A percentile compares a stretch with the other conserved stretches of the same genome.
phyloP scores from a whole-genome alignment of 1,140 invertebrate species.

The Planococcus citri region DNA sequence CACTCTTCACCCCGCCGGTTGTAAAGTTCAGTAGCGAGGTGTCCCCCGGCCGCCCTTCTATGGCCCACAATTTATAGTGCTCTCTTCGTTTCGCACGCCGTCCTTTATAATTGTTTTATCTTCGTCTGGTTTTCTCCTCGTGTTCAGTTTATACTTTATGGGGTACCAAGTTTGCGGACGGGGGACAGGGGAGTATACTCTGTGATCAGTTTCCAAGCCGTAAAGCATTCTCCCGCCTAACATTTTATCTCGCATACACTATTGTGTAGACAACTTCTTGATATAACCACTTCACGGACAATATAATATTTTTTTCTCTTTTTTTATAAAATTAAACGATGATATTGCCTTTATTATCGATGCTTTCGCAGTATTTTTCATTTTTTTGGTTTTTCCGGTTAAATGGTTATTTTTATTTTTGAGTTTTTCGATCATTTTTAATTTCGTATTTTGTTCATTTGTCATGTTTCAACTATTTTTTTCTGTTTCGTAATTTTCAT shows the following conservation, averaged over 20 bases:
- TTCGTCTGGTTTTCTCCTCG: constrained; percentile 10
- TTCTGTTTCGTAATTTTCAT: background rate
- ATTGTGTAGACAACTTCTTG: constrained; percentile 19
- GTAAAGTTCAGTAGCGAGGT: constrained; percentile 17
- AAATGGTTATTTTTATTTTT: background rate
- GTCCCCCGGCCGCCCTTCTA: background rate
- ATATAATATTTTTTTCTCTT: constrained; percentile 2
- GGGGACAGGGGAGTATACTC: constrained; percentile 9
- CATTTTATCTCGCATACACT: constrained; percentile 19
- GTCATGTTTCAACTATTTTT: background rate
- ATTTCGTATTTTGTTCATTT: background rate
- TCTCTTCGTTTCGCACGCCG: constrained; percentile 14
- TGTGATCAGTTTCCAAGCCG: constrained; percentile 19
- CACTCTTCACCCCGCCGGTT: background rate
- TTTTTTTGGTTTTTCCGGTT: background rate
- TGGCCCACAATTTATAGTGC: background rate
- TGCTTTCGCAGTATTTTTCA: background rate
- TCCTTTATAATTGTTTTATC: constrained; percentile 17
- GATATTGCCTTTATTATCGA: constrained; percentile 1
- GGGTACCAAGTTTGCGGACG: constrained; percentile 9
- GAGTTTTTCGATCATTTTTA: too few species aligned
- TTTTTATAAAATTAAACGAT: background rate
- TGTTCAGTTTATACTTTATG: constrained; percentile 16
- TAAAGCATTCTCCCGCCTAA: constrained; percentile 20
- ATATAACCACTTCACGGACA: constrained; percentile 18